Evolutionary conservation across 1,140 invertebrate species (phyloP), one percentile per base, ranked within the genome.

Genomic region (Bursaphelenchus mucronatus): DNA sequence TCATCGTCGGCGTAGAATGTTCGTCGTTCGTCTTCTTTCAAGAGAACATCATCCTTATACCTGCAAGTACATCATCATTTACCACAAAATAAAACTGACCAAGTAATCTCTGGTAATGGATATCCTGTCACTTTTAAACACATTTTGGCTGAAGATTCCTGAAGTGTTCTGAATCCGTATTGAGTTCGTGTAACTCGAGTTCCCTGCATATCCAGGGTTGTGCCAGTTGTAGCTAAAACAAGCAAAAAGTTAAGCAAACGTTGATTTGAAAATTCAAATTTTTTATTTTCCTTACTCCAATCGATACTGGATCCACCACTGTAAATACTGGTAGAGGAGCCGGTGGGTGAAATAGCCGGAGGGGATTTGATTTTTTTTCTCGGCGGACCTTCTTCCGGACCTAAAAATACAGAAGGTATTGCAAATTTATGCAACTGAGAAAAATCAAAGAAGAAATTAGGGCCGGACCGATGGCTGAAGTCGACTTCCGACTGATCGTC

Each of bases 141-240:
- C 68, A 98, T 82, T 87, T 96, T 95, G n/a, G 93, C 94, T 8
- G 91, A 91, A 0, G 88, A 90, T 53, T 91, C 91, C 52, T 86
- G 61, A 86, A 88, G 8, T 89, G 89, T 76, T 91, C 88, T 45
- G 88, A 86, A 79, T 91, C 90, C 52, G 88, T 87, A 80, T 59
- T 80, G 78, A 10, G 78, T 80, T 63, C 80, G 64, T 15, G 78
- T 80, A 0, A 80, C 77, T 19, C 77, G 69, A 10, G 78, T 80
- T 56, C 78, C 78, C 64, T 80, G 78, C 78, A 80, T 80, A 62
- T 80, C 78, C 11, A 80, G 69, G 10, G 78, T 80, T 13, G 78
- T 80, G 46, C 78, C 78, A 8, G 78, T 80, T 17, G 78, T 80
- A 11, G 79, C 73, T 77, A 54, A 63, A 75, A 70, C 10, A 41